Evolutionary conservation across 2,797 vertebrate species (phyloP), one percentile per base, ranked within the genome.

Genomic region (Halcyon smyrnensis): DNA sequence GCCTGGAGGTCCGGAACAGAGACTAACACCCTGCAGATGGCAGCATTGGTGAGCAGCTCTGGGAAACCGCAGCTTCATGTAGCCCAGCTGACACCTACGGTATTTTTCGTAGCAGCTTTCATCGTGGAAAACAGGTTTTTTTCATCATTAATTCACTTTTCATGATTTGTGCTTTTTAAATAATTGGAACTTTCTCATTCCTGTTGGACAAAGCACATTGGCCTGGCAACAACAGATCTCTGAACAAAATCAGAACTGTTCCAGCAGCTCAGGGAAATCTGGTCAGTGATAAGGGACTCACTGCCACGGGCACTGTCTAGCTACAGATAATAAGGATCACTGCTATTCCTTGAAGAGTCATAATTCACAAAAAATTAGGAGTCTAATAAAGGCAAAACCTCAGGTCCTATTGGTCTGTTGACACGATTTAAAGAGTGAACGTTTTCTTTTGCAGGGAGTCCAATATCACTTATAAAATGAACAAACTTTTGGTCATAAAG

Each of bases 41-140:
- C 94, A 92, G 91, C 94, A 83, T 37, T 16, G 81, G 36, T 45
- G 91, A 95, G 84, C 73, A 5, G 8, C 89, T 19, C 71, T 21
- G 2, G 7, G 34, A 45, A n/a, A 9, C 32, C 2, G 8, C 71
- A 23, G 34, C 59, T 69, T 2, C 25, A 0, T 1, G 4, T 0
- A 20, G 45, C 43, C 6, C 0, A 13, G 27, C 28, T 3, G 12
- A 15, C 32, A 15, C 43, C 86, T 2, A 1, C 1, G 1, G 17
- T 54, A 20, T 54, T 54, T 54, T 54, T 57, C 56, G 34, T 2
- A 28, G 34, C 53, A 46, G 41, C 36, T 71, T 11, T 11, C 48
- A 0, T 4, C 11, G 50, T 10, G 28, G 8, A 39, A 53, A 69
- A 24, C 27, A 6, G 16, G 2, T 4, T 4, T 32, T 32, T 43